A percentile compares a stretch with the other conserved stretches of the same genome.
phyloP scores from a whole-genome alignment of 2,888 invertebrate species.

The Dermolepida albohirtum region DNA sequence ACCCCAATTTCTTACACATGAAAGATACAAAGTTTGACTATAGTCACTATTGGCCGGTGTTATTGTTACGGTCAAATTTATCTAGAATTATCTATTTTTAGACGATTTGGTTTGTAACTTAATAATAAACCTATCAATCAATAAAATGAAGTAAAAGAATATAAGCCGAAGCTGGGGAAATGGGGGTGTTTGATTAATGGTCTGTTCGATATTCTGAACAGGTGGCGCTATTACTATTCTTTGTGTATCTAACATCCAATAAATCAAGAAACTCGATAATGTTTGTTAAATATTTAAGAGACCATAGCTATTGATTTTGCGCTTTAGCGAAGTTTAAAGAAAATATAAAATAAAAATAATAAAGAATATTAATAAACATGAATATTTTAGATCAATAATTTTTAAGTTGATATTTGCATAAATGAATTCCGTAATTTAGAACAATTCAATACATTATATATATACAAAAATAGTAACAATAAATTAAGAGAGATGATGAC shows the following conservation, averaged over 20 bases:
- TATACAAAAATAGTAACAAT: no score
- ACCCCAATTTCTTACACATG: no score
- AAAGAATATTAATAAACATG: no score
- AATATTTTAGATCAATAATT: no score
- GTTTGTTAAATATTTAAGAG: background rate
- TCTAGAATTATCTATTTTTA: background rate
- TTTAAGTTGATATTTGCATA: no score
- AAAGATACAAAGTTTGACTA: no score
- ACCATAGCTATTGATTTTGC: no score
- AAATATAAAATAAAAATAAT: no score
- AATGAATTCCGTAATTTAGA: no score
- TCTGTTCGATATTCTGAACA: conserved; percentile 21
- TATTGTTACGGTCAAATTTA: background rate
- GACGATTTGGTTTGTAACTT: background rate
- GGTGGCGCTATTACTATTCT: conserved; percentile 23
- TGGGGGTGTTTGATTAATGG: conserved; percentile 26
- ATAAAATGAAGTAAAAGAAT: conserved; percentile 1
- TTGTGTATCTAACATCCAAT: conserved; percentile 10
- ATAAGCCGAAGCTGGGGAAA: background rate
- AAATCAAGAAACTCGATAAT: conserved; percentile 15
- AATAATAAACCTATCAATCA: conserved; percentile 11
- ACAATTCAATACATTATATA: no score
- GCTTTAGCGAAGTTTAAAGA: no score
- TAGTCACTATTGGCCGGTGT: background rate
- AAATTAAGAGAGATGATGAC: no score